Evolutionary conservation across 2,797 vertebrate species (phyloP).

Genomic region (Phalanger gymnotis): DNA sequence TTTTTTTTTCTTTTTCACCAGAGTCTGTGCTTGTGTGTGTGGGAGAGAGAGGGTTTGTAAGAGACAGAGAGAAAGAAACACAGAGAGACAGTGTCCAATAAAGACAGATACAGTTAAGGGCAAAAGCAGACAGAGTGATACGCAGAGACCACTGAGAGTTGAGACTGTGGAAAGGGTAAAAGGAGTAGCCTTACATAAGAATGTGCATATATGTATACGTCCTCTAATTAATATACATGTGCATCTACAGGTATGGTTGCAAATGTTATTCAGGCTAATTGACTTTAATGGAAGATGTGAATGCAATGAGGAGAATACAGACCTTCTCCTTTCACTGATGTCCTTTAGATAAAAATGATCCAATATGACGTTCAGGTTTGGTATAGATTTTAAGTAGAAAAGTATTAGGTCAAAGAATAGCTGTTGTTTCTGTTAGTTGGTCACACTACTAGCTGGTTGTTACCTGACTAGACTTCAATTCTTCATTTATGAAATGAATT

Average conservation of each 20-base stretch:
- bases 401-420: not conserved
- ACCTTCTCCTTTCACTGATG: not conserved
- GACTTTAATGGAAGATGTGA: not conserved
- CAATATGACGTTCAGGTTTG: not conserved
- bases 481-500: not conserved
- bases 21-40: not conserved
- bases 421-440: too few relatives aligned
- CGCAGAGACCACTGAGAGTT: not conserved
- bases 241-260: not conserved
- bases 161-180: not conserved
- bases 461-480: not conserved
- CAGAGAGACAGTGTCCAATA: too few relatives aligned
- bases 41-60: too few relatives aligned
- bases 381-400: not conserved
- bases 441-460: not conserved
- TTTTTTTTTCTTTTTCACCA: not conserved
- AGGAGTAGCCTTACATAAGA: not conserved
- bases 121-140: not conserved
- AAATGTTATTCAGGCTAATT: not conserved
- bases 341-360: not conserved
- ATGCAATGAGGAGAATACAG: not conserved
- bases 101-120: not conserved
- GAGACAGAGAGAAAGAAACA: too few relatives aligned
- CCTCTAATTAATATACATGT: not conserved
- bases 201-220: not conserved